phyloP scores from a whole-genome alignment of 1,140 invertebrate genomes.

The Lysiphlebus fabarum region DNA sequence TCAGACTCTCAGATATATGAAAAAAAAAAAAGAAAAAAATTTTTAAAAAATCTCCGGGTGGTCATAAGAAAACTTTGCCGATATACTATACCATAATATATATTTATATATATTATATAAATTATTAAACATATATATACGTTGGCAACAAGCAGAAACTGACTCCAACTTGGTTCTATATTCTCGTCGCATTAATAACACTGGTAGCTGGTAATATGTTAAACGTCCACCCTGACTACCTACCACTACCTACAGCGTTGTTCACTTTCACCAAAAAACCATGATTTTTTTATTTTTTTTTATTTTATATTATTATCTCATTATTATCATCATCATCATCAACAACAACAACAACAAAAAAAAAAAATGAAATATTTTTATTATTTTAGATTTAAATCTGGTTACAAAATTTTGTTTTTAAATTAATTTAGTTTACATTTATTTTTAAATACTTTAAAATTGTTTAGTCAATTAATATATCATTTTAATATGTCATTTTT shows the following conservation, averaged over 20 bases:
- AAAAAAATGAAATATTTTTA: too few species aligned
- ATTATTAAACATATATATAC: conserved; percentile 25
- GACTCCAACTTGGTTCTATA: conserved; percentile 39
- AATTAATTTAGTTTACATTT: too few species aligned
- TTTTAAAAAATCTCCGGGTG: background rate
- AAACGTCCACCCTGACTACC: conserved; percentile 51
- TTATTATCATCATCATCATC: background rate
- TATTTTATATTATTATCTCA: background rate
- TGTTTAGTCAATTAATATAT: too few species aligned
- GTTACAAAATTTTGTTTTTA: too few species aligned
- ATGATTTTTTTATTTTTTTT: conserved; percentile 19
- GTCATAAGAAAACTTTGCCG: conserved; percentile 4
- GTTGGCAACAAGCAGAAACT: conserved; percentile 38
- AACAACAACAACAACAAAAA: too few species aligned
- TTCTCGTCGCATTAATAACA: conserved; percentile 54
- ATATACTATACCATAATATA: conserved; percentile 23
- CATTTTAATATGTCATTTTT: too few species aligned
- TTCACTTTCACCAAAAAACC: background rate
- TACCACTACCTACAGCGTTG: conserved; percentile 24
- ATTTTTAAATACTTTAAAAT: too few species aligned
- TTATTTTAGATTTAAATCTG: too few species aligned
- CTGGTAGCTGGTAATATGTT: conserved; percentile 56
- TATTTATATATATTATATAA: too few species aligned
- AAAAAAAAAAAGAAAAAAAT: conserved; percentile 4
- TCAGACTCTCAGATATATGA: background rate